These are phyloP conservation scores for Drosophila peninsularis DNA, from an alignment of 2,888 invertebrate species.

Conservation along the genomic window DNA sequence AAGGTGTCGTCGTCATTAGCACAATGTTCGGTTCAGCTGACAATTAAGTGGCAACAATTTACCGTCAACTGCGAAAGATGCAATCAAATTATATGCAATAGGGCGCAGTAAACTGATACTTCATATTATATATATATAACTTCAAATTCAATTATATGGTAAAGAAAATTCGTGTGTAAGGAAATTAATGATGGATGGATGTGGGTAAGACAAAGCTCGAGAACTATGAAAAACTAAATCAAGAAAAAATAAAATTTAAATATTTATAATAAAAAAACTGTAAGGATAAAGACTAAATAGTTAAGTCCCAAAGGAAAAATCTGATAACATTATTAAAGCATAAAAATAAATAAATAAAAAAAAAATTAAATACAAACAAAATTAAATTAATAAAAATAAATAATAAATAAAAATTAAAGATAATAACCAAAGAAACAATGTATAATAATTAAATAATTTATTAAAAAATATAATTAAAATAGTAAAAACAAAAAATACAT, in stretches of 20 bases:
- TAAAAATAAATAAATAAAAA: no score
- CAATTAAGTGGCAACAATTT: conserved; percentile 45
- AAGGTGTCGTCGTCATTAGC: conserved; percentile 76
- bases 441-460: no score
- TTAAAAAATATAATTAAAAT: background rate
- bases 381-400: no score
- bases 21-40: conserved; percentile 46
- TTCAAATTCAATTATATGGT: background rate
- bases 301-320: no score
- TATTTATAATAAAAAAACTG: background rate
- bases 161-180: background rate
- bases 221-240: background rate
- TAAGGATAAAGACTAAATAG: no score
- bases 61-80: conserved; percentile 41
- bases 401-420: no score
- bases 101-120: conserved; percentile 16
- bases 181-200: conserved; percentile 61
- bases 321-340: no score
- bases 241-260: background rate
- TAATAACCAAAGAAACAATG: no score
- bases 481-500: background rate
- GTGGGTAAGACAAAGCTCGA: background rate
- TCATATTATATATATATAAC: no score
- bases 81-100: conserved; percentile 35
- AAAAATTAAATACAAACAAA: no score